Percentiles rank a stretch among this genome's conserved stretches.
Evolutionary conservation across 2,113 vertebrate species (phyloP).

Genomic region (Elephantulus edwardii): DNA sequence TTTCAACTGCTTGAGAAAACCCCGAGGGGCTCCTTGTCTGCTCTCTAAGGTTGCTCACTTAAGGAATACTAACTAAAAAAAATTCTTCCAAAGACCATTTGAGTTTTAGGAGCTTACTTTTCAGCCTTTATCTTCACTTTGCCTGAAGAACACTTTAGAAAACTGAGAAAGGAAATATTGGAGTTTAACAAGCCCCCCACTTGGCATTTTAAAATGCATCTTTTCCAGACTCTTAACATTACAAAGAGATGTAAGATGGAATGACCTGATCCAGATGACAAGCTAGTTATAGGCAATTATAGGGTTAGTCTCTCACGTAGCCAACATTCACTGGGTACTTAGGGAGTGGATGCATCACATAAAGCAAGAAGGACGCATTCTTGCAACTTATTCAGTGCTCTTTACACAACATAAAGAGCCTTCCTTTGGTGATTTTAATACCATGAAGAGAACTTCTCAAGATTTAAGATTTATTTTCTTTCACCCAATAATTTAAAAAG

Average conservation of each 20-base stretch:
- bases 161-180: not conserved
- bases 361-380: not conserved
- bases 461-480: not conserved
- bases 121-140: not conserved
- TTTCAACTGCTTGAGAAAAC: constrained; percentile 28
- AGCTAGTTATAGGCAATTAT: not conserved
- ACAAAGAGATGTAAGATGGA: not conserved
- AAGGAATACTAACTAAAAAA: not conserved
- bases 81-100: not conserved
- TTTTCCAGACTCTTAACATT: not conserved
- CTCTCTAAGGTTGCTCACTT: not conserved
- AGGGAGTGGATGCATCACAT: not conserved
- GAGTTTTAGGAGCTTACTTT: not conserved
- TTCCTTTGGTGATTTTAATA: constrained; percentile 8
- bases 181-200: not conserved
- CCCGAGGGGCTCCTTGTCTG: not conserved
- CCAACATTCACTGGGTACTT: not conserved
- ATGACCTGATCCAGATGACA: not conserved
- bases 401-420: not conserved
- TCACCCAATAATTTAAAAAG: not conserved
- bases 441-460: not conserved
- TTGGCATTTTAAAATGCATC: not conserved
- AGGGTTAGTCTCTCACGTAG: not conserved
- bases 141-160: not conserved
- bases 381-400: not conserved